phyloP scores from a whole-genome alignment of 2,888 invertebrate genomes.

The Tiphia femorata region DNA sequence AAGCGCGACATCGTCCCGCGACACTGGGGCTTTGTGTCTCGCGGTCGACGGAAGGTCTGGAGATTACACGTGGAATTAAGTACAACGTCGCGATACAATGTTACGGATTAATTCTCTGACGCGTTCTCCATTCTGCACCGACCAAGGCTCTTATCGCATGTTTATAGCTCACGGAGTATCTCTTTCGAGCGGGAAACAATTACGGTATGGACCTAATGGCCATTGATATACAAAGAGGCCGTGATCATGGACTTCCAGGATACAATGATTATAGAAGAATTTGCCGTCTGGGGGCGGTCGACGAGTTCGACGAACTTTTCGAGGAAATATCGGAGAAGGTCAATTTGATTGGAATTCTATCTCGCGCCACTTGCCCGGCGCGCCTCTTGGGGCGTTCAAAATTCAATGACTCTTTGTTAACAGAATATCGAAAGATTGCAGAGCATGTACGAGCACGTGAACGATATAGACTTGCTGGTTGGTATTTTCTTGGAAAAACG shows the following conservation, averaged over 20 bases:
- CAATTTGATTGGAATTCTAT: no score
- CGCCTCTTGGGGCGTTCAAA: no score
- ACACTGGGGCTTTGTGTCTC: no score
- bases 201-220: constrained; percentile 75
- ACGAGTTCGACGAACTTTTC: constrained; percentile 58
- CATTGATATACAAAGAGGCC: constrained; percentile 76
- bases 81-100: not conserved
- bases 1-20: no score
- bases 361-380: no score
- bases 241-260: constrained; percentile 76
- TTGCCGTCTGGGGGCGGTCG: no score
- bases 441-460: constrained; percentile 70
- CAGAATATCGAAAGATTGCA: constrained; percentile 78
- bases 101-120: constrained; percentile 11
- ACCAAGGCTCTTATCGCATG: constrained; percentile 34
- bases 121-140: constrained; percentile 23
- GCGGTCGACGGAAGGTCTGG: no score
- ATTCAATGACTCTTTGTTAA: no score
- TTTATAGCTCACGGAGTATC: constrained; percentile 61
- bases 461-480: constrained; percentile 72
- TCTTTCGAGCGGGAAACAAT: constrained; percentile 58
- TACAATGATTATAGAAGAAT: constrained; percentile 76
- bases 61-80: no score
- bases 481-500: constrained; percentile 70
- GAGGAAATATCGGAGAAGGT: no score